Percentiles rank a stretch among this genome's conserved stretches.
Conservation (phyloP, 2,797 vertebrate genomes). For the Tolypeutes matacus region DNA sequence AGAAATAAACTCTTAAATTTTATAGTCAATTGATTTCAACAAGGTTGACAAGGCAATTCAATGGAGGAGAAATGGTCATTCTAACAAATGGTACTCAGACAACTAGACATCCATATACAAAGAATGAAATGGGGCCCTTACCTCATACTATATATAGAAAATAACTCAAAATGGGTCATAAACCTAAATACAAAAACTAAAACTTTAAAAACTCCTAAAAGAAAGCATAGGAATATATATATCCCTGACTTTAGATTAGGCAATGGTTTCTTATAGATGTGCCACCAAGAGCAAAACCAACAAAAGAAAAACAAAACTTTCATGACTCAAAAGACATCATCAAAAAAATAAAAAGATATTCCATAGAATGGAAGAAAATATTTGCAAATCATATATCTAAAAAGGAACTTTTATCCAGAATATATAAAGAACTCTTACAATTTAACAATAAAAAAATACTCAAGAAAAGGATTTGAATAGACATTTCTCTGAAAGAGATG, state of each 20-base stretch:
- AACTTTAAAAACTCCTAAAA: neutral
- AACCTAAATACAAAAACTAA: neutral
- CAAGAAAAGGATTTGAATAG: no score
- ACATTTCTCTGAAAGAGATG: no score
- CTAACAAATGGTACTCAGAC: neutral
- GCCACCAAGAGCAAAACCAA: neutral
- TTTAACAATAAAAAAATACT: no score
- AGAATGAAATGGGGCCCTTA: neutral
- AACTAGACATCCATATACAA: neutral
- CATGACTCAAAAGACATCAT: no score
- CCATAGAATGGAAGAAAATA: no score
- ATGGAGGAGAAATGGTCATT: neutral
- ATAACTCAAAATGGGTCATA: neutral
- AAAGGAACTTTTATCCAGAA: no score
- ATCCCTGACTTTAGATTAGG: slow-evolving; percentile 1
- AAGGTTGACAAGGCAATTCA: neutral
- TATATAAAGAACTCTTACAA: no score
- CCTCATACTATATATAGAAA: neutral
- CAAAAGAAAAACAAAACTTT: no score
- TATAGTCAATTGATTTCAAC: neutral
- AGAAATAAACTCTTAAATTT: slow-evolving; percentile 25
- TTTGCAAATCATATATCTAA: no score
- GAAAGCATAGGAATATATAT: neutral
- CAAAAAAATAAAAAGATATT: no score
- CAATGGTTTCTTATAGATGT: neutral